phyloP scores from a whole-genome alignment of 2,113 vertebrate genomes.

The Shinisaurus crocodilurus region DNA sequence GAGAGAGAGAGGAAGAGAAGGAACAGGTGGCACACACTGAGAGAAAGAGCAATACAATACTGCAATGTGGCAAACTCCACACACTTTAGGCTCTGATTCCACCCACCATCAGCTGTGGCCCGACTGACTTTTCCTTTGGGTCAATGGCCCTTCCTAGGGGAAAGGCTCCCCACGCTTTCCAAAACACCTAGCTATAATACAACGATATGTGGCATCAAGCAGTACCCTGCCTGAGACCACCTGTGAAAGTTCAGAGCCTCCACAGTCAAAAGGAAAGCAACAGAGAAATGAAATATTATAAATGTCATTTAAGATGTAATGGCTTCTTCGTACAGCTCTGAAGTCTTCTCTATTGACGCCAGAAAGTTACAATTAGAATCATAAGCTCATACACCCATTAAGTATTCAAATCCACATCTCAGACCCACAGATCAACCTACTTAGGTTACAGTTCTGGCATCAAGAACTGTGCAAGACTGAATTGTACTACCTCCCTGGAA shows the following conservation, averaged over 20 bases:
- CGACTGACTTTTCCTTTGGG: no score
- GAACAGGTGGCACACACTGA: not conserved
- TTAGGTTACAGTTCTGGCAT: not conserved
- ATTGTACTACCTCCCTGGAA: not conserved
- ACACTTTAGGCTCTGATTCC: not conserved
- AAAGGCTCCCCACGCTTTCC: not conserved
- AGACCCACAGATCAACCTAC: not conserved
- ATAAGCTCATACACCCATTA: not conserved
- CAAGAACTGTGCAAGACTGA: not conserved
- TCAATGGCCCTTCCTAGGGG: no score
- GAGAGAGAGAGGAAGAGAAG: not conserved
- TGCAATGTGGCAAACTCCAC: not conserved
- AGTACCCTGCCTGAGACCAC: not conserved
- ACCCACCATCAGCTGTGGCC: not conserved
- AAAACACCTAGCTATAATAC: not conserved
- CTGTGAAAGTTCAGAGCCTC: not conserved
- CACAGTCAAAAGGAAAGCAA: not conserved
- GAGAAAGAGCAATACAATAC: not conserved
- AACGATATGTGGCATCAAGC: not conserved
- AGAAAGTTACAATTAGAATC: not conserved
- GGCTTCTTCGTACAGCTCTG: not conserved
- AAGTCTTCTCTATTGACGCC: not conserved
- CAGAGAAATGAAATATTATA: not conserved
- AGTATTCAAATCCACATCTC: not conserved
- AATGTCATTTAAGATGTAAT: not conserved